Conservation (phyloP, 2,113 vertebrate genomes). For the Gymnogyps californianus region DNA sequence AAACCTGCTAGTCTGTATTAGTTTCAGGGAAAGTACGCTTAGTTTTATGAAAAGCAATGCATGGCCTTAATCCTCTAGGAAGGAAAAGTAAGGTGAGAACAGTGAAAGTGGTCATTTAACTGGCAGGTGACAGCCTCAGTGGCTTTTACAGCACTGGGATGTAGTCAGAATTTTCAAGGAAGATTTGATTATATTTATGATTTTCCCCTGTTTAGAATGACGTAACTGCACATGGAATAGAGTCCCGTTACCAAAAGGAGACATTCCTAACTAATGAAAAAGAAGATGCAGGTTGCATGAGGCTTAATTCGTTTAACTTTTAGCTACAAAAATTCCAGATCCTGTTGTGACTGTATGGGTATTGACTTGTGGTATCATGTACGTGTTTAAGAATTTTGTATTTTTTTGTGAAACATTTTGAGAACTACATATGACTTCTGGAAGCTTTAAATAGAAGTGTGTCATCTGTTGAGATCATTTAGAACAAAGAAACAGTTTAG, state of each 20-base stretch:
- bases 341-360: not conserved
- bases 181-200: not conserved
- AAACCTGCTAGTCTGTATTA: not conserved
- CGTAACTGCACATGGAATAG: not conserved
- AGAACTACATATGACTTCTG: not conserved
- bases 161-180: not conserved
- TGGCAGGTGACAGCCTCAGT: not conserved
- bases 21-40: not conserved
- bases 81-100: not conserved
- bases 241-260: not conserved
- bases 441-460: not conserved
- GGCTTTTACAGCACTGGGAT: not conserved
- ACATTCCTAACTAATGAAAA: not conserved
- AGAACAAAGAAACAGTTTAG: not conserved
- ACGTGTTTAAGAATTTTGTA: not conserved
- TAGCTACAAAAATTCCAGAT: not conserved
- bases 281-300: not conserved
- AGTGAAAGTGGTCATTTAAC: not conserved
- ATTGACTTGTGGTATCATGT: not conserved
- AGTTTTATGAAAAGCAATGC: not conserved
- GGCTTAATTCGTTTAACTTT: not conserved
- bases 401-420: not conserved
- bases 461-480: not conserved
- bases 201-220: not conserved
- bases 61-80: not conserved